A percentile compares a stretch with the other conserved stretches of the same genome.
phyloP scores from a whole-genome alignment of 1,140 invertebrate genomes.

The Drosophila rhopaloa region DNA sequence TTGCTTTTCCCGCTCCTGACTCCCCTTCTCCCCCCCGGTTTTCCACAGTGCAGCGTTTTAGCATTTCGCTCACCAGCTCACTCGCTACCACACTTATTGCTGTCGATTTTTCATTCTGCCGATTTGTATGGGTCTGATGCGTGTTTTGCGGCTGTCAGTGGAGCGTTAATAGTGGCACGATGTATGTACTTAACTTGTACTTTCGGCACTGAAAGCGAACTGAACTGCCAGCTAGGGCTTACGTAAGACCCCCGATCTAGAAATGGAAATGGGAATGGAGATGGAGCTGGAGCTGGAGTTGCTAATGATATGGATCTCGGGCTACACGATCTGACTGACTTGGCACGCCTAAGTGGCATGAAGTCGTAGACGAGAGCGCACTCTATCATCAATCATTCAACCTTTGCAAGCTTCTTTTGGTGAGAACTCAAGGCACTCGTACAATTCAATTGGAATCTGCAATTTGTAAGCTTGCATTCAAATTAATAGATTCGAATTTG shows the following conservation, averaged over 20 bases:
- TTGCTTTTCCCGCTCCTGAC: conserved; percentile 44
- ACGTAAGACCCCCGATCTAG: conserved; percentile 39
- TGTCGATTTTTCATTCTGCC: conserved; percentile 81
- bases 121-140: conserved; percentile 68
- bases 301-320: conserved; percentile 54
- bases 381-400: conserved; percentile 42
- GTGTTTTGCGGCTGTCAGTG: conserved; percentile 72
- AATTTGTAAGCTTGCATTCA: not conserved
- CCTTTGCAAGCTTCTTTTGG: not conserved
- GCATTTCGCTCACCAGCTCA: conserved; percentile 39
- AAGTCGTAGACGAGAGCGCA: conserved; percentile 36
- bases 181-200: conserved; percentile 66
- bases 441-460: not conserved
- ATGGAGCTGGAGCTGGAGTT: conserved; percentile 40
- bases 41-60: conserved; percentile 33
- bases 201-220: conserved; percentile 56
- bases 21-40: conserved; percentile 1
- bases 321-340: conserved; percentile 47
- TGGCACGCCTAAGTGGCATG: conserved; percentile 43
- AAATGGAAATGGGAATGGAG: not conserved
- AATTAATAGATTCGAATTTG: no score
- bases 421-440: conserved; percentile 7
- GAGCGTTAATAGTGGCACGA: conserved; percentile 77
- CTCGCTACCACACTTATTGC: conserved; percentile 3
- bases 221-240: conserved; percentile 30